phyloP scores from a whole-genome alignment of 2,113 vertebrate genomes.

The Mobula birostris region DNA sequence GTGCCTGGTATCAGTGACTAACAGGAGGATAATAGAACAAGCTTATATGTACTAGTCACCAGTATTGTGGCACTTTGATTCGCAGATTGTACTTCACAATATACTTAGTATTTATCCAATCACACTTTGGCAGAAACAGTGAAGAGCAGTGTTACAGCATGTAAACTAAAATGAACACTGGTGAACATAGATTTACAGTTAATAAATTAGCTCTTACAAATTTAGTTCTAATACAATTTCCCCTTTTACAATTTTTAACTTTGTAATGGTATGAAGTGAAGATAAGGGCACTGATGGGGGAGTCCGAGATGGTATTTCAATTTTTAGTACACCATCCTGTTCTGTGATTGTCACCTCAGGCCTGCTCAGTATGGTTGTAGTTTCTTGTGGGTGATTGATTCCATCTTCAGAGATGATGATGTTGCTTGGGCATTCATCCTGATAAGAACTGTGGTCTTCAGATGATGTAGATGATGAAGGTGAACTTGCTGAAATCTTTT shows the following conservation, averaged over 20 bases:
- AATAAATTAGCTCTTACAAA: not conserved
- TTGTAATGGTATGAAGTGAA: conserved; percentile 15
- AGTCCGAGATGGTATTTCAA: conserved; percentile 24
- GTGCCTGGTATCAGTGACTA: not conserved
- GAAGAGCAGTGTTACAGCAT: not conserved
- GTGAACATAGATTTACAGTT: not conserved
- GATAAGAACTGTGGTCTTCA: conserved; percentile 13
- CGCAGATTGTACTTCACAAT: not conserved
- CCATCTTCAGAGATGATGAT: conserved; percentile 34
- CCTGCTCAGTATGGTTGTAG: conserved; percentile 22
- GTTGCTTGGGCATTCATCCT: conserved; percentile 34
- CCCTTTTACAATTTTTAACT: conserved; percentile 36
- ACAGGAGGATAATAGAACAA: not conserved
- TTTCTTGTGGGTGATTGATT: not conserved
- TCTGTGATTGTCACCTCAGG: conserved; percentile 29
- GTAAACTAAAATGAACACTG: not conserved
- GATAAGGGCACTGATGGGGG: not conserved
- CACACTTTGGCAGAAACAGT: not conserved
- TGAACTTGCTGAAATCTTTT: conserved; percentile 21
- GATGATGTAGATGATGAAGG: not conserved
- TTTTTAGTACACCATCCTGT: conserved; percentile 23
- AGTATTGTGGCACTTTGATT: not conserved
- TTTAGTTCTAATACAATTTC: conserved; percentile 28
- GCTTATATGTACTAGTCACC: not conserved
- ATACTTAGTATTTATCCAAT: not conserved